Conservation (phyloP, 2,888 invertebrate species). For the Petrolisthes cinctipes region DNA sequence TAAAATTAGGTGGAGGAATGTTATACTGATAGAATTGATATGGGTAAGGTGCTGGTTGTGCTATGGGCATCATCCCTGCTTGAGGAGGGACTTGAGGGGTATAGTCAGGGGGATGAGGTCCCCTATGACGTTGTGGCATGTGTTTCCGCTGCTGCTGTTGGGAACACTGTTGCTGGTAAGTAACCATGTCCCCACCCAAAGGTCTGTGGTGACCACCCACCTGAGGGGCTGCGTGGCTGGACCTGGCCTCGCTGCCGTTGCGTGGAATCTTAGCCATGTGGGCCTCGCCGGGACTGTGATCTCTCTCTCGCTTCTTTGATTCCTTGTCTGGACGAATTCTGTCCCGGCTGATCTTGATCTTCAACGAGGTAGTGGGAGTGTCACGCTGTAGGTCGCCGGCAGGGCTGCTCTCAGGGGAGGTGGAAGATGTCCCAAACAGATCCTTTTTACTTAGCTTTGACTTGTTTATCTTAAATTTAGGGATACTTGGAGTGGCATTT, state of each 20-base stretch:
- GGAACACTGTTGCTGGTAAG: constrained; percentile 21
- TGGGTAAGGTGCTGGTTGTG: constrained; percentile 37
- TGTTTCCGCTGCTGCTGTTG: constrained; percentile 35
- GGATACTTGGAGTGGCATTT: constrained; percentile 43
- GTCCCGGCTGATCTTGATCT: constrained; percentile 57
- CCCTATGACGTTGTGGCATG: constrained; percentile 25
- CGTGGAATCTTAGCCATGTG: constrained; percentile 57
- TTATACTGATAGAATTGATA: constrained; percentile 46
- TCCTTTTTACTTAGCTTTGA: constrained; percentile 54
- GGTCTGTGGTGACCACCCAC: constrained; percentile 58
- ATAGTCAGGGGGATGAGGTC: constrained; percentile 24
- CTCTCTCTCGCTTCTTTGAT: constrained; percentile 61
- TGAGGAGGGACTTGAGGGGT: constrained; percentile 8
- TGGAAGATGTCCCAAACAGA: constrained; percentile 51
- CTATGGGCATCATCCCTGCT: constrained; percentile 42
- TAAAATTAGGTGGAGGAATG: constrained; percentile 52
- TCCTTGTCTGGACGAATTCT: constrained; percentile 60
- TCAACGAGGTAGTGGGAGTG: constrained; percentile 55
- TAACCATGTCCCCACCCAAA: background rate
- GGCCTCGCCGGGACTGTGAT: constrained; percentile 56
- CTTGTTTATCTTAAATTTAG: constrained; percentile 61
- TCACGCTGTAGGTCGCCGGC: constrained; percentile 47
- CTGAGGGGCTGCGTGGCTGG: constrained; percentile 59
- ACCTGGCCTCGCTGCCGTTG: constrained; percentile 44
- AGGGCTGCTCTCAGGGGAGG: constrained; percentile 55